A percentile compares a stretch with the other conserved stretches of the same genome.
phyloP scores from a whole-genome alignment of 2,888 invertebrate species.

The Scelioninae gen. 2 region DNA sequence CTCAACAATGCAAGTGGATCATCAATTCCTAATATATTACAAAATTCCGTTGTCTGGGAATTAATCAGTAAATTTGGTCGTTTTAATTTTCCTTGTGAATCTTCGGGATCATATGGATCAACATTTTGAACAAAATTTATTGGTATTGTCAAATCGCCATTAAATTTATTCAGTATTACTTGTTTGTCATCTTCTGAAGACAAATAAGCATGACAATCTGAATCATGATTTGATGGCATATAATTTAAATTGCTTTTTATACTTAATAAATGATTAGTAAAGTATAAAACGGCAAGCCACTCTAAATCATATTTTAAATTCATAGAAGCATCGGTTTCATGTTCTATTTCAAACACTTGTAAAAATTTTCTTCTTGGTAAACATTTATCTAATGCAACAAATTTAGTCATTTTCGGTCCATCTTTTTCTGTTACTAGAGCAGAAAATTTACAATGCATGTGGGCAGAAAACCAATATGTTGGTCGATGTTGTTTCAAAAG shows the following conservation, averaged over 20 bases:
- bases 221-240: conserved; percentile 83
- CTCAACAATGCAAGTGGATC: conserved; percentile 85
- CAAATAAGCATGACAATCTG: conserved; percentile 78
- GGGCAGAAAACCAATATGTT: conserved; percentile 96
- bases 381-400: conserved; percentile 97
- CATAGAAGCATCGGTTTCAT: conserved; percentile 78
- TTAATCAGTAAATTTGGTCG: conserved; percentile 77
- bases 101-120: conserved; percentile 78
- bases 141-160: conserved; percentile 83
- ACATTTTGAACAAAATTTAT: conserved; percentile 88
- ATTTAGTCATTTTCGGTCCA: conserved; percentile 81
- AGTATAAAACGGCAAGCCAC: conserved; percentile 92
- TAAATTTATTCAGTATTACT: conserved; percentile 80
- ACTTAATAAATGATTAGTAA: conserved; percentile 91
- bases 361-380: conserved; percentile 91
- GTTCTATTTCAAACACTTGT: conserved; percentile 85
- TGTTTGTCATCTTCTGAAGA: conserved; percentile 86
- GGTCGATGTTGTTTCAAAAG: conserved; percentile 89
- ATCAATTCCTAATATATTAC: conserved; percentile 83
- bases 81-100: conserved; percentile 60
- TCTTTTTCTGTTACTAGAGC: conserved; percentile 84
- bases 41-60: conserved; percentile 83
- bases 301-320: conserved; percentile 87
- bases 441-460: conserved; percentile 96
- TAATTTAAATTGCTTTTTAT: conserved; percentile 83